Evolutionary conservation across 2,888 invertebrate species (phyloP), one percentile per base, ranked within the genome.

Genomic region (Zygothrica quintamaculata): DNA sequence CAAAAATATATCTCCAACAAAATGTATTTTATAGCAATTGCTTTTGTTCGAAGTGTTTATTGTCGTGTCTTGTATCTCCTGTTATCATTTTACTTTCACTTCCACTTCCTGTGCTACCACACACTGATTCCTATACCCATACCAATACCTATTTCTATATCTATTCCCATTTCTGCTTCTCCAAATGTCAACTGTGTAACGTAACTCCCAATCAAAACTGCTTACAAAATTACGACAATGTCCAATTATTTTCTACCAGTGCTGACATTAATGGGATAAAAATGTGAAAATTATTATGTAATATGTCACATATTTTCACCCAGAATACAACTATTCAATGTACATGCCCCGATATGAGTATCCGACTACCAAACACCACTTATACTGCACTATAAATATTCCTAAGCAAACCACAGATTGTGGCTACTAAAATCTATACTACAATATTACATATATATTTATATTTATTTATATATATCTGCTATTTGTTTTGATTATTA

Each of bases 261-360:
- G 56, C 52, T 76, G 78, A 78, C 76, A 62, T 71, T 76, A 76
- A 78, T 76, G 61, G 78, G 71, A 78, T 74, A 74, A 74, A 77
- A 74, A 76, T 76, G 77, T 46, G 74, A 77, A 75, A 74, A 60
- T 75, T 75, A 77, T 75, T 75, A 65, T 74, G 70, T 74, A 77
- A 65, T 77, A 77, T 75, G 74, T 75, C 77, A 75, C 61, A 74
- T 51, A 60, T 62, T 56, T 67, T 67, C 67, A 56, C 58, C 67
- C 58, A 47, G 69, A 50, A 51, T 42, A 58, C 57, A 72, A 67
- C 66, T 72, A 72, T 72, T 58, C 58, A 73, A 71, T 66, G 57
- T 52, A 25, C 55, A 22, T 29, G 11, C 13, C 13, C 9, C 1
- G 3, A 29, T 3, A 31, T 3, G 6, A 15, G n/a, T 22, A n/a